Conservation (phyloP, 1,140 invertebrate species). For the Calosoma granatense region DNA sequence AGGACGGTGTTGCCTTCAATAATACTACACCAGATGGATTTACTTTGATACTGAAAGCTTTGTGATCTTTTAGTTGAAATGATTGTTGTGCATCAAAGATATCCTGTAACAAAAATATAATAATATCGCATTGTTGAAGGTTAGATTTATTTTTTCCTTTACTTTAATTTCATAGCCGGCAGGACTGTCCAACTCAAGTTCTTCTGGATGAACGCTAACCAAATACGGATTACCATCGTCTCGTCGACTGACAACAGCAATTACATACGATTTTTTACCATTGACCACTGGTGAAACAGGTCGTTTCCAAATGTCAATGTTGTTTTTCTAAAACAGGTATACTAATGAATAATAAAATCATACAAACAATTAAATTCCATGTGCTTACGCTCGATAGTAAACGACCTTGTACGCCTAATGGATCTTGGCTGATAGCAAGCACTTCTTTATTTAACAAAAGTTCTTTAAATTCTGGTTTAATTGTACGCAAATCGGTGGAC, state of each 20-base stretch:
- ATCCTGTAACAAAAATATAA: too few relatives aligned
- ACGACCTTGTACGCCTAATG: slow-evolving; percentile 57
- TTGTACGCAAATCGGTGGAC: slow-evolving; percentile 69
- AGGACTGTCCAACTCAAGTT: slow-evolving; percentile 37
- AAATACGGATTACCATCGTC: slow-evolving; percentile 48
- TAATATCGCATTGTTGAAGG: too few relatives aligned
- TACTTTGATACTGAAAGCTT: too few relatives aligned
- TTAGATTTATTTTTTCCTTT: too few relatives aligned
- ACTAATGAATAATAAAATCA: too few relatives aligned
- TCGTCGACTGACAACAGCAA: slow-evolving; percentile 45
- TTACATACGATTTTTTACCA: slow-evolving; percentile 37
- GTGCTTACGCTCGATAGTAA: slow-evolving; percentile 32
- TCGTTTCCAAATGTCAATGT: slow-evolving; percentile 37
- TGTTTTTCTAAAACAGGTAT: neutral
- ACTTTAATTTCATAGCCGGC: slow-evolving; percentile 39
- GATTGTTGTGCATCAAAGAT: too few relatives aligned
- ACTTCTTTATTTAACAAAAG: slow-evolving; percentile 66
- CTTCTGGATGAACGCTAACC: slow-evolving; percentile 39
- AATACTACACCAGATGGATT: neutral
- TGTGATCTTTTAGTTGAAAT: too few relatives aligned
- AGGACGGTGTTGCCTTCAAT: neutral
- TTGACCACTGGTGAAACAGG: slow-evolving; percentile 33
- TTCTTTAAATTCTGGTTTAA: slow-evolving; percentile 59
- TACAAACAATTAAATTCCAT: neutral
- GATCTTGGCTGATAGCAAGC: slow-evolving; percentile 80